Base-by-base conservation (phyloP, 2,797 vertebrate species). In the Epinephelus awoara region DNA sequence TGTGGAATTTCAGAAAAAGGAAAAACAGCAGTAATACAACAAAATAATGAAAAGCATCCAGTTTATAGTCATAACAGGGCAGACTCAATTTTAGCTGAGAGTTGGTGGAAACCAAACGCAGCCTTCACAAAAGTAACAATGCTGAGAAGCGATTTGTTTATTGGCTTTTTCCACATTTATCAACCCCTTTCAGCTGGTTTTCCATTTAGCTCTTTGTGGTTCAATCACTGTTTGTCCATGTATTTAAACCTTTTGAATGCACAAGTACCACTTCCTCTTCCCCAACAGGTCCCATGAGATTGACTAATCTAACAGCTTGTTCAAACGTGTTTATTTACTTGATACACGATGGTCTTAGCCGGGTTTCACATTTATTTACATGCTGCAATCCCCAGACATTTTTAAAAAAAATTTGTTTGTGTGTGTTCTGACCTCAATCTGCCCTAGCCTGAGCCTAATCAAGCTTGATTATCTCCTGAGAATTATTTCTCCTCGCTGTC, bases 271-370 rank as follows among this genome's bases (percentile, higher is more conserved):
- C 47, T 66, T 84, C 72, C 59, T 61, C n/a, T 51, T 21, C 27
- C 21, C 51, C 57, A 62, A 6, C 64, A 61, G 55, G 54, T 61
- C 85, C 55, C 72, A 25, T 3, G 49, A 54, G 77, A 55, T 56
- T 3, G n/a, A 50, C 61, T 83, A 66, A 86, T 86, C 80, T 38
- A 67, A 75, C 74, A 65, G 73, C 66, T 76, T 58, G 70, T 76
- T 69, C 63, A 72, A 82, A 66, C 10, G 6, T 51, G 63, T 84
- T 79, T 77, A 42, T 77, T 76, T 86, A 49, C 72, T 29, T 44
- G n/a, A 21, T 56, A 57, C 61, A 25, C 21, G 4, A 19, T 5
- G 23, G 66, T 52, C 64, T 63, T 54, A n/a, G 52, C 54, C 74
- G 47, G 77, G 49, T 52, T 74, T 59, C 58, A 75, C 62, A 47